Conservation (phyloP, 2,113 vertebrate genomes). For the Xenopus tropicalis region UCB_Xtro_10.0 CM004443.2:168026001-168026500, state of each 20-base stretch:
- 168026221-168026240: slow-evolving; percentile 57
- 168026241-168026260: slow-evolving; percentile 44
- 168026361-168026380: too few species aligned
- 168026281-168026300: slow-evolving; percentile 13
- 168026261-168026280: slow-evolving; percentile 40
- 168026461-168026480: too few species aligned
- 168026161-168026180: slow-evolving; percentile 57
- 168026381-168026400: too few species aligned
- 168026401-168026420: too few species aligned
- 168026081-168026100: slow-evolving; percentile 81
- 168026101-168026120: slow-evolving; percentile 53
- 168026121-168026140: slow-evolving; percentile 60
- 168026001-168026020: slow-evolving; percentile 73
- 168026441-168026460: too few species aligned
- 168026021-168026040: slow-evolving; percentile 74
- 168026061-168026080: slow-evolving; percentile 70
- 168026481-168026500: too few species aligned
- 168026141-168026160: slow-evolving; percentile 59
- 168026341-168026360: neutral
- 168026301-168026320: slow-evolving; percentile 4
- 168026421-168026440: too few species aligned
- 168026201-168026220: slow-evolving; percentile 56
- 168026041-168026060: slow-evolving; percentile 53
- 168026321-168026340: neutral
- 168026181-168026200: slow-evolving; percentile 48